Conservation (phyloP, 2,113 vertebrate species). For the Toxotes jaculatrix region DNA sequence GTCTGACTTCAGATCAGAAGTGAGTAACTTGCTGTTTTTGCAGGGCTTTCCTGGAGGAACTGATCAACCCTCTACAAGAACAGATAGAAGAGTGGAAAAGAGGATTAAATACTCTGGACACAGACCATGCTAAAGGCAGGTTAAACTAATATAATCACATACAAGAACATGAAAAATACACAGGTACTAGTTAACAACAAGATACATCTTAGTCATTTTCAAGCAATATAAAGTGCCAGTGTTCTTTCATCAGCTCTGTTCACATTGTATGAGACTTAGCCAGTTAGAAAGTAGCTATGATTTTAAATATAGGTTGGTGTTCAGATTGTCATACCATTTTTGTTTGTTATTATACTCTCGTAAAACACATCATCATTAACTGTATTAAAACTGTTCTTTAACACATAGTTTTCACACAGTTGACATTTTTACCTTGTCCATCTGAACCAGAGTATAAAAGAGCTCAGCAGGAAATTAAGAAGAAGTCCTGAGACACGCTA, state of each 20-base stretch:
- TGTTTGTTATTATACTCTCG: not conserved
- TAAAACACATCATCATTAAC: not conserved
- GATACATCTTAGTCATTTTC: too few species aligned
- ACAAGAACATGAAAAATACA: not conserved
- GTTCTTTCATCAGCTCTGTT: too few species aligned
- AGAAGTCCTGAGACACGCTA: slow-evolving; percentile 95
- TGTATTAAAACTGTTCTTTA: not conserved
- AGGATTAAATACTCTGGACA: slow-evolving; percentile 93
- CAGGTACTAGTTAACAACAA: not conserved
- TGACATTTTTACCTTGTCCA: slow-evolving; percentile 18
- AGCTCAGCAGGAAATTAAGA: slow-evolving; percentile 97
- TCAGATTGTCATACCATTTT: not conserved
- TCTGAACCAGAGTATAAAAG: slow-evolving; percentile 91
- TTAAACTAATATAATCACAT: not conserved
- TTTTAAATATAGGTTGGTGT: too few species aligned
- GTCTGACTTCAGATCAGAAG: too few species aligned
- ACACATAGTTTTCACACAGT: not conserved
- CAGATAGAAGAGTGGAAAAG: slow-evolving; percentile 98
- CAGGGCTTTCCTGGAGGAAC: slow-evolving; percentile 93
- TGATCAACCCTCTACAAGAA: slow-evolving; percentile 97
- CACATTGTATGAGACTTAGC: too few species aligned
- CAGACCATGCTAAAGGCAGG: slow-evolving; percentile 95
- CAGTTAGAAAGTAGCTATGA: too few species aligned
- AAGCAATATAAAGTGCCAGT: too few species aligned
- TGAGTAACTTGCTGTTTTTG: slow-evolving; percentile 23